phyloP scores from a whole-genome alignment of 2,797 vertebrate genomes.

The Rhadinocentrus ornatus region DNA sequence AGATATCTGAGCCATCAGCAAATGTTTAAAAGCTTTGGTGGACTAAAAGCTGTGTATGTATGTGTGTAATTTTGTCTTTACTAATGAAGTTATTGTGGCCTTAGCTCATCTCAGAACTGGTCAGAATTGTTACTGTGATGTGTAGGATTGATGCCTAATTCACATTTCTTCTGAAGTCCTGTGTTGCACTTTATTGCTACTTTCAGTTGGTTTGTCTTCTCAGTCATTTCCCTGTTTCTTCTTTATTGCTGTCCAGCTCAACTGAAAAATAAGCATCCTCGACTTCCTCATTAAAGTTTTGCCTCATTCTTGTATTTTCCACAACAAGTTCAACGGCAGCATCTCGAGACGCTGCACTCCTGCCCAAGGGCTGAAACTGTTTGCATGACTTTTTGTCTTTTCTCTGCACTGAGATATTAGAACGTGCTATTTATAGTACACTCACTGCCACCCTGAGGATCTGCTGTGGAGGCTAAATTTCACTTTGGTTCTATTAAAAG shows the following conservation, averaged over 20 bases:
- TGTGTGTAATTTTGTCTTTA: constrained; percentile 43
- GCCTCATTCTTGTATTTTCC: constrained; percentile 31
- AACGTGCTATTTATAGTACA: constrained; percentile 62
- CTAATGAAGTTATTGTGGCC: constrained; percentile 71
- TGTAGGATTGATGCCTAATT: constrained; percentile 50
- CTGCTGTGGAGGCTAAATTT: constrained; percentile 46
- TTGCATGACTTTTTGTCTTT: constrained; percentile 41
- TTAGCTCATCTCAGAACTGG: constrained; percentile 50
- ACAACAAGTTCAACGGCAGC: constrained; percentile 26
- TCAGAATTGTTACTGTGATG: constrained; percentile 47
- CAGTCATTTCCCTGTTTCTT: background rate
- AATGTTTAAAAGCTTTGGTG: constrained; percentile 56
- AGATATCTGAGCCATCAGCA: constrained; percentile 68
- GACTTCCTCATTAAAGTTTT: background rate
- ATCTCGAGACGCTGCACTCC: constrained; percentile 29
- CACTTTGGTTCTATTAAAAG: constrained; percentile 55
- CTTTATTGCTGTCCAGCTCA: constrained; percentile 5
- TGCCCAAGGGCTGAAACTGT: constrained; percentile 43
- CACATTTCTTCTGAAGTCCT: constrained; percentile 12
- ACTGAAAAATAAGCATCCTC: background rate
- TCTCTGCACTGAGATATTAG: constrained; percentile 47
- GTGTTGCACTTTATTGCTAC: background rate
- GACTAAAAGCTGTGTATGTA: constrained; percentile 57
- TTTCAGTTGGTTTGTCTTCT: constrained; percentile 17
- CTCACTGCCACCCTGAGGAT: constrained; percentile 47